These are phyloP conservation scores for Exephanes ischioxanthus DNA, from an alignment of 2,888 invertebrate species.

Conservation along the genomic window DNA sequence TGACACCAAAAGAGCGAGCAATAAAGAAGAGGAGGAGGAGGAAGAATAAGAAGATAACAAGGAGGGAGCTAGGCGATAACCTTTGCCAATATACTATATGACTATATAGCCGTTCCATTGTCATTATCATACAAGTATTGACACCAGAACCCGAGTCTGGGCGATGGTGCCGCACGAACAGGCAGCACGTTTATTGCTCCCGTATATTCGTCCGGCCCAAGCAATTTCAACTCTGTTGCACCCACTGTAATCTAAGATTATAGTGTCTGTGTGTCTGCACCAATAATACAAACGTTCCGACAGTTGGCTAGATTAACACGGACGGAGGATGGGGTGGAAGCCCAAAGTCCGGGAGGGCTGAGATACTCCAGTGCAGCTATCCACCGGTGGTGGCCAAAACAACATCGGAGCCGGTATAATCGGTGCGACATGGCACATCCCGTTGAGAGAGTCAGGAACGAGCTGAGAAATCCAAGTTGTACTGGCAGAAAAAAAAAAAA, in stretches of 20 bases:
- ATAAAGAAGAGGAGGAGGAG: constrained; percentile 1
- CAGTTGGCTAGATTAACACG: constrained; percentile 4
- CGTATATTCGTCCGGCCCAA: constrained; percentile 11
- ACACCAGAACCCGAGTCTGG: constrained; percentile 21
- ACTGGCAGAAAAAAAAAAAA: background rate
- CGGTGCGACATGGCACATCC: background rate
- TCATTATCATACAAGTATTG: constrained; percentile 25
- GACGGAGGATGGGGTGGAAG: background rate
- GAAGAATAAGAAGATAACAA: constrained; percentile 12
- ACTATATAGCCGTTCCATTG: background rate
- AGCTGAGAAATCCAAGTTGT: constrained; percentile 19
- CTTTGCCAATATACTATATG: constrained; percentile 53
- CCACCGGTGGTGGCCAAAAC: background rate
- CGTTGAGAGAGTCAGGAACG: background rate
- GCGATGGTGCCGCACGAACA: constrained; percentile 13
- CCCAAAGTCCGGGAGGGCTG: background rate
- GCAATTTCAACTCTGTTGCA: background rate
- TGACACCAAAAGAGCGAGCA: constrained; percentile 27
- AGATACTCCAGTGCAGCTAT: background rate
- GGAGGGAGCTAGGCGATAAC: constrained; percentile 16
- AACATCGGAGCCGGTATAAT: constrained; percentile 9
- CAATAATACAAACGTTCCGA: constrained; percentile 12
- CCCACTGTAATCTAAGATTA: background rate
- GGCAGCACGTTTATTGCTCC: background rate
- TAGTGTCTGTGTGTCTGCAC: background rate